Base-by-base conservation (phyloP, 2,888 invertebrate genomes). In the Mythimna lalbum region DNA sequence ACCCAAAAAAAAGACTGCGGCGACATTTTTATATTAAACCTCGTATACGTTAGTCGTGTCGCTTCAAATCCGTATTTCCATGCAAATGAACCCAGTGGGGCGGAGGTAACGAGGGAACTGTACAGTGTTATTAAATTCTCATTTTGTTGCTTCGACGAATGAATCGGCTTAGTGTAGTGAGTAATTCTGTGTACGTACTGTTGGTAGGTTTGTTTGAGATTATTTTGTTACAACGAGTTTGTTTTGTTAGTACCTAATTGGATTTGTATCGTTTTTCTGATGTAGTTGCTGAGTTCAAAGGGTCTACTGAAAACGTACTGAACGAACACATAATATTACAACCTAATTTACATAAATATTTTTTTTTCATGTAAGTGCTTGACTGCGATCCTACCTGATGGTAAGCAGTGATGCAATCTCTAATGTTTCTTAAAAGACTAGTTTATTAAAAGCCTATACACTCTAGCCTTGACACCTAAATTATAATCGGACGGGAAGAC, bases 111-210 rank as follows among this genome's bases (percentile, higher is more conserved):
- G 80, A 80, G 62, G 63, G 53, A 74, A 69, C 81, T 69, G 81
- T 72, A 79, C 82, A 80, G 65, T 81, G 79, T 81, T 86, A 87
- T 87, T 87, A 86, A 87, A 87, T 83, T 81, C 82, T 84, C 86
- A 85, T 87, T 86, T 82, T 77, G 80, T 73, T 70, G 62, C 78
- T 78, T 82, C 83, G 69, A 65, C 74, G 47, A 73, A 73, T 80
- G 69, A 31, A 79, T 66, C 19, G 59, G 82, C 62, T 72, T 69
- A 67, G 63, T 62, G 63, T 57, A 31, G 27, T 55, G 43, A 14
- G 23, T 67, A 60, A 69, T 65, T 50, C 55, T 39, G 56, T 62
- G 43, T 33, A 57, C 63, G 56, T 52, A 43, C 17, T 43, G 43
- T 17, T 4, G 43, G 4, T 19, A 53, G 59, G 59, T 55, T 56